A percentile compares a stretch with the other conserved stretches of the same genome.
These are phyloP conservation scores for Whitmania pigra DNA, from an alignment of 1,140 invertebrate species.

Conservation along the genomic window DNA sequence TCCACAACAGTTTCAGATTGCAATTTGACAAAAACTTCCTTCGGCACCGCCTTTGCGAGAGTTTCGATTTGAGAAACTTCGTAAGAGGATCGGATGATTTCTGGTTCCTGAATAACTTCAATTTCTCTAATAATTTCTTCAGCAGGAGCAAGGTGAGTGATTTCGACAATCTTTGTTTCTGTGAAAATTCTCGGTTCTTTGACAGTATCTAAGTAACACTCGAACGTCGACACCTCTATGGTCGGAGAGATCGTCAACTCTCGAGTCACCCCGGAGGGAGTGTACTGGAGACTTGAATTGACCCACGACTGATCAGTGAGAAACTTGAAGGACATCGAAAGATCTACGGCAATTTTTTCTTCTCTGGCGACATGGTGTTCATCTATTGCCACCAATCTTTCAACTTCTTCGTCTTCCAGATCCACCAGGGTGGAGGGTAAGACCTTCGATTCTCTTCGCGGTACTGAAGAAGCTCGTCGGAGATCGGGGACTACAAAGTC, in stretches of 20 bases:
- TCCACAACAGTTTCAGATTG: too few relatives aligned
- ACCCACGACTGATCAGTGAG: constrained; percentile 3
- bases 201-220: not conserved
- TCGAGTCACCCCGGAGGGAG: not conserved
- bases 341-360: not conserved
- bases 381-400: not conserved
- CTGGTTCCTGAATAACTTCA: not conserved
- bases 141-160: not conserved
- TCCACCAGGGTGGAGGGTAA: not conserved
- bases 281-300: not conserved
- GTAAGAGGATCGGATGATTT: too few relatives aligned
- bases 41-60: too few relatives aligned
- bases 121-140: constrained; percentile 2
- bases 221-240: not conserved
- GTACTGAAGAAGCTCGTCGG: not conserved
- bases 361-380: not conserved
- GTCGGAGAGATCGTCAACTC: constrained; percentile 3
- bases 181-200: not conserved
- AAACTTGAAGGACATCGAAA: not conserved
- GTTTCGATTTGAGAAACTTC: too few relatives aligned
- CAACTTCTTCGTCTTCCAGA: not conserved
- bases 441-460: not conserved
- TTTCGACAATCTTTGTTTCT: not conserved
- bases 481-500: not conserved
- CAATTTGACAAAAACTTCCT: too few relatives aligned